phyloP scores from a whole-genome alignment of 2,888 invertebrate species.

The Leptopilina syphax region DNA sequence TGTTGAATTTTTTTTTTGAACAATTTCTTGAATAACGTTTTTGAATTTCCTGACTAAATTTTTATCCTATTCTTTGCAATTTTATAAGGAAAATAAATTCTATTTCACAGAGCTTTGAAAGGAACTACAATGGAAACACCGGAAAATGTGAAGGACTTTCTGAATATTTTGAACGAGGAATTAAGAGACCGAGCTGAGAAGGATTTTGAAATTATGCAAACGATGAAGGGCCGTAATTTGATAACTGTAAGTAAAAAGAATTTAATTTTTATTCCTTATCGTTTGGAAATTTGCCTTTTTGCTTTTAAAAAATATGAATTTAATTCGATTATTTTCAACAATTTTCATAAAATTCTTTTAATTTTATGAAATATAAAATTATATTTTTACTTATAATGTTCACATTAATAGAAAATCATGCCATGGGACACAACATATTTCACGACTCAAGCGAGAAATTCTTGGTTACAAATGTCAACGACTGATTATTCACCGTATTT shows the following conservation, averaged over 20 bases:
- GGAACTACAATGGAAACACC: slow-evolving; percentile 92
- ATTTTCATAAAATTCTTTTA: not conserved
- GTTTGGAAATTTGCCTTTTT: too few relatives aligned
- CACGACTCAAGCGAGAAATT: slow-evolving; percentile 85
- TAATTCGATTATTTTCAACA: too few relatives aligned
- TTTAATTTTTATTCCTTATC: not conserved
- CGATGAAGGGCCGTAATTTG: slow-evolving; percentile 81
- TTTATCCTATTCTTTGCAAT: too few relatives aligned
- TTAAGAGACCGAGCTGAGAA: slow-evolving; percentile 83
- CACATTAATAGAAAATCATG: slow-evolving; percentile 65
- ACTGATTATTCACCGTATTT: slow-evolving; percentile 91
- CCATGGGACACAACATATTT: slow-evolving; percentile 95
- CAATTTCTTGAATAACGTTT: not conserved
- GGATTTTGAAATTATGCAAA: slow-evolving; percentile 88
- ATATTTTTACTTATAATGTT: slow-evolving; percentile 7
- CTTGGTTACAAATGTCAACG: slow-evolving; percentile 83
- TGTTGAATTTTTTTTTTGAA: not conserved
- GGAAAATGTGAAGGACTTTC: slow-evolving; percentile 87
- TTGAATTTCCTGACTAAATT: too few relatives aligned
- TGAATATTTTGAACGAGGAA: slow-evolving; percentile 86
- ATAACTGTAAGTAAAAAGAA: slow-evolving; percentile 55
- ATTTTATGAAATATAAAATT: not conserved
- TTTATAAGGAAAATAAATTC: too few relatives aligned
- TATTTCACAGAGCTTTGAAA: slow-evolving; percentile 84
- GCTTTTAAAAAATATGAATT: too few relatives aligned